Evolutionary conservation across 2,888 invertebrate species (phyloP), one percentile per base, ranked within the genome.

Genomic region (Rhodophaea formosa): DNA sequence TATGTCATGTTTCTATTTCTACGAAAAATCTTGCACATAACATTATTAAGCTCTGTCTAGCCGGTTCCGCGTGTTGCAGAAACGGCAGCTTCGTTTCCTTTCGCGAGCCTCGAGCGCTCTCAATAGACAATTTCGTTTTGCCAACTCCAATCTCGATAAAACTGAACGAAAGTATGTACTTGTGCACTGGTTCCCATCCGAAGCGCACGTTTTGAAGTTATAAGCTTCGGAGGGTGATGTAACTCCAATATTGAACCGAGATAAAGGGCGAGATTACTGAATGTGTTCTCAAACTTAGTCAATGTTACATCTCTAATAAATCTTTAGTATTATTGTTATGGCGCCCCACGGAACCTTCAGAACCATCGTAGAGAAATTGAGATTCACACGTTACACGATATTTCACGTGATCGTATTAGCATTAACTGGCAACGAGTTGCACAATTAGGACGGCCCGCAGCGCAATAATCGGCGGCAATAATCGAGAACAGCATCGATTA

Each of bases 401-500:
- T 32, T 49, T 15, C 12, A 32, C 32, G 32, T 14, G 51, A 35
- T 35, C 51, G 16, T 35, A 16, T 51, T 51, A 51, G 15, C 35
- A 51, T 51, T 51, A 32, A 49, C 47, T 49, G n/a, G 30, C 30
- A 51, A 16, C 51, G 51, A 35, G 32, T 51, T 35, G 51, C 16
- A 10, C 53, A 53, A 29, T 53, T 43, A 53, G 43, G 29, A 43
- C 29, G 29, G 43, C 43, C 51, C 35, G 51, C 47, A 53, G 58
- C 55, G 15, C 32, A 45, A 29, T 47, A 56, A 70, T 64, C 59
- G 66, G 58, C 56, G 62, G 65, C 64, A 75, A 75, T 77, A 75
- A 76, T 77, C 71, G 71, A 74, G 79, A 75, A 75, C 75, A 68
- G 63, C 30, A 47, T 46, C 55, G 55, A 53, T 53, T 53, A 46